phyloP scores from a whole-genome alignment of 2,113 vertebrate species.

The Ameiurus melas region DNA sequence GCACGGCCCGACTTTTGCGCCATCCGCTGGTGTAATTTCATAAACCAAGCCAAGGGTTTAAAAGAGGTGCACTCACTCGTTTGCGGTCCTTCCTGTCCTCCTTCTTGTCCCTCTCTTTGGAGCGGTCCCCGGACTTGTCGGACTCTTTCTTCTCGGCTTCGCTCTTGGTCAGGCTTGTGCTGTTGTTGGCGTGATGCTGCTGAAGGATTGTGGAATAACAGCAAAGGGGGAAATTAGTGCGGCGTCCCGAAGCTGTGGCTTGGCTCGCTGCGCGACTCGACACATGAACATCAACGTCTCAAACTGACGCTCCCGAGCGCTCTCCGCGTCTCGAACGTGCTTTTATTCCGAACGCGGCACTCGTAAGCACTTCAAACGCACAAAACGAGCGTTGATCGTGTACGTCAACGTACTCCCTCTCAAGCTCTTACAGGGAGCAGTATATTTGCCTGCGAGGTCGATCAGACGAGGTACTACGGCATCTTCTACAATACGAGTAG shows the following conservation, averaged over 20 bases:
- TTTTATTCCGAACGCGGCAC: background rate
- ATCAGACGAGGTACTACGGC: background rate
- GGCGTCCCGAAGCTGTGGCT: slow-evolving; percentile 57
- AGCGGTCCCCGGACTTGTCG: slow-evolving; percentile 87
- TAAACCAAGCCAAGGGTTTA: background rate
- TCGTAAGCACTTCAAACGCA: too few species aligned
- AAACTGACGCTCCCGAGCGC: slow-evolving; percentile 28
- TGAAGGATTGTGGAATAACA: slow-evolving; percentile 39
- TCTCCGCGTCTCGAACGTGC: background rate
- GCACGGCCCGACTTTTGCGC: background rate
- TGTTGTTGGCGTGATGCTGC: slow-evolving; percentile 91
- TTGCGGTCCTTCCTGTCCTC: slow-evolving; percentile 89
- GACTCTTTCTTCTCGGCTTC: slow-evolving; percentile 90
- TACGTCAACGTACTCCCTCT: too few species aligned
- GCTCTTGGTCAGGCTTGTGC: slow-evolving; percentile 84
- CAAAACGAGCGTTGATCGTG: background rate
- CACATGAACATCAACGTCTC: slow-evolving; percentile 63
- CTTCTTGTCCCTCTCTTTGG: slow-evolving; percentile 90
- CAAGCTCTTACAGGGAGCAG: background rate
- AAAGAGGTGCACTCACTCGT: slow-evolving; percentile 76
- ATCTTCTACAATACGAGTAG: background rate
- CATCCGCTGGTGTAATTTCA: background rate
- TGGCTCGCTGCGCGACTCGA: slow-evolving; percentile 56
- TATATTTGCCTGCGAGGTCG: background rate
- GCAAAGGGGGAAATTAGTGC: slow-evolving; percentile 51